A percentile compares a stretch with the other conserved stretches of the same genome.
Conservation (phyloP, 2,113 vertebrate genomes). For the Misgurnus mizolepis region DNA sequence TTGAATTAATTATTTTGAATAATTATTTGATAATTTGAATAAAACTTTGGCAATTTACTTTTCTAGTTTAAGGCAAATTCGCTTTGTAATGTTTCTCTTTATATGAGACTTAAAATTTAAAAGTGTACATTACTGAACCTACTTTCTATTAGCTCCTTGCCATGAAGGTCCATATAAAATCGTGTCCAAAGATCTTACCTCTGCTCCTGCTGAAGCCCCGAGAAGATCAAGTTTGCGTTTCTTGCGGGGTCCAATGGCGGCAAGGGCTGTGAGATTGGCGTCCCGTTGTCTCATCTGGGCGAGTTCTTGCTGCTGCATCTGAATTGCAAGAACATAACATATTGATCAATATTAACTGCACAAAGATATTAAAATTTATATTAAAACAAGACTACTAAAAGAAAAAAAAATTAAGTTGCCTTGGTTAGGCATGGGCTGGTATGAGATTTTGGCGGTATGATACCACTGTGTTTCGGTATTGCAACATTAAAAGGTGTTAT, state of each 20-base stretch:
- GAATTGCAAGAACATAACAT: constrained; percentile 11
- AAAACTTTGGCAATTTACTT: no score
- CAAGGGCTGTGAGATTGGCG: constrained; percentile 76
- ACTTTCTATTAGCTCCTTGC: not conserved
- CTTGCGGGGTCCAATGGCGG: constrained; percentile 80
- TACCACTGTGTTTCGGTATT: no score
- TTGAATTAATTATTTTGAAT: no score
- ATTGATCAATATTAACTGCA: constrained; percentile 18
- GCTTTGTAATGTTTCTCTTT: no score
- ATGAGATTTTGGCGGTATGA: no score
- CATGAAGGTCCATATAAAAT: not conserved
- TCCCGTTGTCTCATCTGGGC: constrained; percentile 81
- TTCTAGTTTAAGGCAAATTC: no score
- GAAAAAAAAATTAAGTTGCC: no score
- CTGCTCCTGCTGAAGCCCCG: constrained; percentile 70
- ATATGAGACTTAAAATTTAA: no score
- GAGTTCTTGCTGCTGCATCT: constrained; percentile 83
- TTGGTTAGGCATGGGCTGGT: no score
- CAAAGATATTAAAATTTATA: not conserved
- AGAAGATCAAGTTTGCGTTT: constrained; percentile 75
- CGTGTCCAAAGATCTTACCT: constrained; percentile 61
- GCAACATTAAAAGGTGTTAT: no score
- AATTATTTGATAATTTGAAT: no score
- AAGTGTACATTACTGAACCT: no score
- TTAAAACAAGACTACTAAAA: not conserved